Evolutionary conservation across 2,113 vertebrate genomes (phyloP), one percentile per base, ranked within the genome.

Genomic region (Syngnathus floridae): DNA sequence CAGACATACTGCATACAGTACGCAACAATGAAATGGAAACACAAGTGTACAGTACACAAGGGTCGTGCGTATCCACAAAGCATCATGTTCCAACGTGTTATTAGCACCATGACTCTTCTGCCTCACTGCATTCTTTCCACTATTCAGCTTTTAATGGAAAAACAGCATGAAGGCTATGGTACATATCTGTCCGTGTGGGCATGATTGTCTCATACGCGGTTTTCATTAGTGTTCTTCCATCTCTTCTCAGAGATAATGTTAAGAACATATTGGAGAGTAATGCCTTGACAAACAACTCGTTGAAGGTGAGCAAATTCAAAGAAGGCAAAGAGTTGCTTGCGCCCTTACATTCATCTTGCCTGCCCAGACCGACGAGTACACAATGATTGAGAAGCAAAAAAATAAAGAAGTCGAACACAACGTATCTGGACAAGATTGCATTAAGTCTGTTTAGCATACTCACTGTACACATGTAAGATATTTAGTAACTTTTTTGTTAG

Each of bases 401-500:
- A 86, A 12, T 52, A 66, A 67, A 52, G 40, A 72, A 68, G 46
- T 48, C 35, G 74, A 62, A 73, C 38, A 76, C 79, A 83, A 80
- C 81, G 83, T 86, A 73, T 84, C 58, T 79, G 85, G 86, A 89
- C 82, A 72, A 82, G 70, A 74, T 87, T 89, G 85, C 86, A 88
- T 87, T 82, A 83, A 84, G 84, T 87, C 69, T 79, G 78, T 88
- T 87, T 90, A 90, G 89, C 89, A 91, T 91, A 90, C 90, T 89
- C 88, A 87, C 87, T 87, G 86, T 85, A 89, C 87, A 83, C 87
- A 90, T 88, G 77, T 88, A 84, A 87, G 89, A 88, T 86, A 90
- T 83, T 85, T 84, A 81, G 70, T 77, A 71, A 70, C 79, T 65
- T 76, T 77, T 83, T 81, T 62, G 22, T 55, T 7, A 31, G 26